Evolutionary conservation across 2,113 vertebrate genomes (phyloP), one percentile per base, ranked within the genome.

Genomic region (Scortum barcoo): DNA sequence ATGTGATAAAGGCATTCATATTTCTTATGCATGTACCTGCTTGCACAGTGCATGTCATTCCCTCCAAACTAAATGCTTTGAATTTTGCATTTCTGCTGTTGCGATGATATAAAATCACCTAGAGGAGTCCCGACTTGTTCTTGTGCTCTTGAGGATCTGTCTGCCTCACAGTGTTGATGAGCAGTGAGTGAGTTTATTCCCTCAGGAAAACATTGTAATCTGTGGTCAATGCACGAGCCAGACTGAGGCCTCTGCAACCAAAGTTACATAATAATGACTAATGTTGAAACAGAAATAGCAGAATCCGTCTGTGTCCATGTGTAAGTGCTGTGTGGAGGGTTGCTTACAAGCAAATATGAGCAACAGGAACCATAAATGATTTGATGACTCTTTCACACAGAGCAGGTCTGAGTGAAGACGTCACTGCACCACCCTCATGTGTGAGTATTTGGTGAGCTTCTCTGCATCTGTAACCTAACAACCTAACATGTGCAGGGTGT

Each of bases 41-140:
- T 56, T 75, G 88, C 44, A 83, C 36, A 63, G 0, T 28, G 26
- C 68, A 68, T 26, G 20, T 7, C 11, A 24, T 51, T 48, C 53
- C 17, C 51, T 73, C 26, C 33, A 19, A 44, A 61, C 14, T 33
- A 40, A 48, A 36, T 68, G 2, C 22, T 61, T 76, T 33, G 36
- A 69, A 57, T 76, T 14, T 16, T 63, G 12, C 2, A 44, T 48
- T 69, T 57, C 16, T 72, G 69, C 60, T 83, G 36, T 80, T 85
- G 72, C 22, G 9, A 16, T 17, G 54, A 78, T 30, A 54, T 13
- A n/a, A 26, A 50, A 62, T 22, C 13, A 22, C 13, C 10, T 9
- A 0, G 28, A 80, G 71, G 24, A 58, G 90, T 88, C 80, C 76
- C 26, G 57, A 84, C 91, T 88, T 89, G 92, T 88, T 77, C 54